Percentiles rank a stretch among this genome's conserved stretches.
Conservation (phyloP, 2,113 vertebrate species). For the Plectropomus leopardus region DNA sequence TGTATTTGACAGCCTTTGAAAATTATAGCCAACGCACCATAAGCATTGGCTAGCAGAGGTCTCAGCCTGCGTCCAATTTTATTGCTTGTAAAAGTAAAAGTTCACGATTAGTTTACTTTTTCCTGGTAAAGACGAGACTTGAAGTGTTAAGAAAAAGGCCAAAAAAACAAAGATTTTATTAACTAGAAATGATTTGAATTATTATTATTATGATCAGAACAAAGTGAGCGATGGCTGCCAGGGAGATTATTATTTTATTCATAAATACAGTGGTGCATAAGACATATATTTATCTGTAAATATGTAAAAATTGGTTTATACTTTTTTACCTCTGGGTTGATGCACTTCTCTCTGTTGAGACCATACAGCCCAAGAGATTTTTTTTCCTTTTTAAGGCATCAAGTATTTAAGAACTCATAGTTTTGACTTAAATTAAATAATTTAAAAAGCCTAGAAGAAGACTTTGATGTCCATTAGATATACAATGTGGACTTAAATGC, state of each 20-base stretch:
- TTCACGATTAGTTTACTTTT: too few relatives aligned
- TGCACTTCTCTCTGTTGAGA: not conserved
- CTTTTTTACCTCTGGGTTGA: not conserved
- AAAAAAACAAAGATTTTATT: too few relatives aligned
- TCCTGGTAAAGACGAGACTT: too few relatives aligned
- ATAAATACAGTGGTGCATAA: too few relatives aligned
- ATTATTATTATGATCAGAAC: constrained; percentile 44
- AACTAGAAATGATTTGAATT: too few relatives aligned
- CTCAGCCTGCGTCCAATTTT: too few relatives aligned
- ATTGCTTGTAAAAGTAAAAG: too few relatives aligned
- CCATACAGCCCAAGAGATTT: not conserved
- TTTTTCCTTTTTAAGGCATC: not conserved
- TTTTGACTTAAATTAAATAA: not conserved
- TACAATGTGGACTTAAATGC: not conserved
- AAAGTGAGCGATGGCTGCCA: constrained; percentile 37
- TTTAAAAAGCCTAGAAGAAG: not conserved
- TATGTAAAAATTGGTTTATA: not conserved
- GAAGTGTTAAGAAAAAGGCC: too few relatives aligned
- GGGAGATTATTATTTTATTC: not conserved
- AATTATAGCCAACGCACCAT: too few relatives aligned
- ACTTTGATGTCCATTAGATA: not conserved
- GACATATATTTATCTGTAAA: too few relatives aligned
- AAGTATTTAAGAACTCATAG: not conserved
- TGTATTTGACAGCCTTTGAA: too few relatives aligned
- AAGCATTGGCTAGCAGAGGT: too few relatives aligned